Percentiles rank a stretch among this genome's conserved stretches.
Conservation (phyloP, 2,113 vertebrate genomes). For the Centropristis striata region DNA sequence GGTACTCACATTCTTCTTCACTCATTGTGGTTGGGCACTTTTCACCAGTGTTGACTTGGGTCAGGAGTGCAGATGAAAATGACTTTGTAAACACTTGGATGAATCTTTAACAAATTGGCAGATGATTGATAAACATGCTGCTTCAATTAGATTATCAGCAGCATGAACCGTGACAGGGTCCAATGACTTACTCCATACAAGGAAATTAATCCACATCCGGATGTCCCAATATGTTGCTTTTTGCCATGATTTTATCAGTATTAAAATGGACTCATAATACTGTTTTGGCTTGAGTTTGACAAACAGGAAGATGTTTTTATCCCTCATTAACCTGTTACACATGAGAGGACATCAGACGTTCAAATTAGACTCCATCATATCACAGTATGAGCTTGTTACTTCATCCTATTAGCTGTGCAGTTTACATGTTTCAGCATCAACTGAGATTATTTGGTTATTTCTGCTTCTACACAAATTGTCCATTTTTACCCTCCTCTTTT, state of each 20-base stretch:
- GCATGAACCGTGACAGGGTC: background rate
- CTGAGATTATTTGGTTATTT: background rate
- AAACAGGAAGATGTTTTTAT: background rate
- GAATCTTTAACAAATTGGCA: slow-evolving; percentile 9
- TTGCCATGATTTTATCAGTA: background rate
- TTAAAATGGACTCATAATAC: background rate
- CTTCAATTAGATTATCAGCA: slow-evolving; percentile 10
- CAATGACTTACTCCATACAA: background rate
- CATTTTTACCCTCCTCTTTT: background rate
- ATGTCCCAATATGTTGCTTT: background rate
- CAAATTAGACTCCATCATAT: too few relatives aligned
- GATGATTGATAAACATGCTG: background rate
- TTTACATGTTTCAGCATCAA: background rate
- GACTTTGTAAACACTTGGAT: slow-evolving; percentile 15
- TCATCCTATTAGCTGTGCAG: too few relatives aligned
- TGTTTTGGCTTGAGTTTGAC: background rate
- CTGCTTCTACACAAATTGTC: background rate
- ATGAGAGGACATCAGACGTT: background rate
- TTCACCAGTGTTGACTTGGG: background rate
- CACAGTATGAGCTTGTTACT: too few relatives aligned
- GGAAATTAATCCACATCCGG: background rate
- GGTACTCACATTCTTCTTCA: background rate
- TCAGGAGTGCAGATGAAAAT: background rate
- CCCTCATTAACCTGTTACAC: background rate
- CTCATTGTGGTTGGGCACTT: background rate